A percentile compares a stretch with the other conserved stretches of the same genome.
phyloP scores from a whole-genome alignment of 1,140 invertebrate species.

The Psix sp. region DNA sequence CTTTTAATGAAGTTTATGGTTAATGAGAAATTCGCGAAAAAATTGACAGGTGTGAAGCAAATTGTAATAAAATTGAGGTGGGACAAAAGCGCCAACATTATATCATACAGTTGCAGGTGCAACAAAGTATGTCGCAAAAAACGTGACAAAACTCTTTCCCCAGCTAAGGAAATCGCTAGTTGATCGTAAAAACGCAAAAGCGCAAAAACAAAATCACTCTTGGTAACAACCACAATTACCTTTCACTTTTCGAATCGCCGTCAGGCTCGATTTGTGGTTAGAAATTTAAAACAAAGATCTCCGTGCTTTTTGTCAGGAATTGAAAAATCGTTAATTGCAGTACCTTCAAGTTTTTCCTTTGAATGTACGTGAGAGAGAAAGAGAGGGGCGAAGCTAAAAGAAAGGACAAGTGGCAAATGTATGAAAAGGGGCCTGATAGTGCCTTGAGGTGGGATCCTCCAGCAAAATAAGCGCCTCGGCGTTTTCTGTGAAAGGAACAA shows the following conservation, averaged over 20 bases:
- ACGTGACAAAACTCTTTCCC: conserved; percentile 17
- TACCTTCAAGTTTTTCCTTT: conserved; percentile 17
- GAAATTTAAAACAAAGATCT: conserved; percentile 20
- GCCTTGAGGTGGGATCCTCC: conserved; percentile 21
- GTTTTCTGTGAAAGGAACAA: conserved; percentile 41
- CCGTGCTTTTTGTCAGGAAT: conserved; percentile 17
- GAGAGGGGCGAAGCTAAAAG: background rate
- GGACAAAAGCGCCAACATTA: background rate
- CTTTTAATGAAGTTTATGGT: conserved; percentile 10
- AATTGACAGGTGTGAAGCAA: conserved; percentile 40
- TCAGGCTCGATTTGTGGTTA: background rate
- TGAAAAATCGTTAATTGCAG: conserved; percentile 41
- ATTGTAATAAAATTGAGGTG: conserved; percentile 15
- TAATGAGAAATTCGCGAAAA: conserved; percentile 21
- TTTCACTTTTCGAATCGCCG: conserved; percentile 18
- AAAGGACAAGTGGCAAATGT: conserved; percentile 5
- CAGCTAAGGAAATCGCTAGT: conserved; percentile 12
- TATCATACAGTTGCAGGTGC: conserved; percentile 35
- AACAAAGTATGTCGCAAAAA: conserved; percentile 28
- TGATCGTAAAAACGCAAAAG: conserved; percentile 8
- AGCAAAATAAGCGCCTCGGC: conserved; percentile 24
- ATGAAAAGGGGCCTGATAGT: conserved; percentile 28
- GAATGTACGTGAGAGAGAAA: background rate
- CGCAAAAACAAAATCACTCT: conserved; percentile 26
- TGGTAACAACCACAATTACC: conserved; percentile 34